Percentiles rank a stretch among this genome's conserved stretches.
Conservation (phyloP, 2,113 vertebrate genomes). For the Perccottus glenii region DNA sequence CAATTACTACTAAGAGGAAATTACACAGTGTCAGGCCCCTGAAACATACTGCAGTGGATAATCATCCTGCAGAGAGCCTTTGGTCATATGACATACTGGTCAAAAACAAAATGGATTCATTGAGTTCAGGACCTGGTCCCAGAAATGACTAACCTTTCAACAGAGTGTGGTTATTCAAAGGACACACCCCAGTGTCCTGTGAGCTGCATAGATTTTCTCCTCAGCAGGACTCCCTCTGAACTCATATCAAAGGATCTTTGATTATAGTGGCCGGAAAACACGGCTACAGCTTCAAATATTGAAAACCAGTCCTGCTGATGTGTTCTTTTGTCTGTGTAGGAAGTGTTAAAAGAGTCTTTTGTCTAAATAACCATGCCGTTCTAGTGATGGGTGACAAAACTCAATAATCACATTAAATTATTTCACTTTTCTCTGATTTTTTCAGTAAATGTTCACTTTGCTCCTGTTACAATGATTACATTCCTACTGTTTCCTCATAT, state of each 20-base stretch:
- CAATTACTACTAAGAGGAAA: too few species aligned
- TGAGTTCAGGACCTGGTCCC: neutral
- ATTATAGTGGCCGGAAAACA: slow-evolving; percentile 24
- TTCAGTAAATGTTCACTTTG: too few species aligned
- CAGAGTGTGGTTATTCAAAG: neutral
- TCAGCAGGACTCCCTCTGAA: slow-evolving; percentile 22
- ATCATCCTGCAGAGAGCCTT: neutral
- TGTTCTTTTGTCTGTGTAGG: slow-evolving; percentile 14
- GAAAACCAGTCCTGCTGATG: slow-evolving; percentile 3
- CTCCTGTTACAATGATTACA: too few species aligned
- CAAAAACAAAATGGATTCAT: neutral
- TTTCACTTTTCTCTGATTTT: too few species aligned
- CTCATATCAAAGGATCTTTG: slow-evolving; percentile 25
- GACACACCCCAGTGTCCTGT: neutral
- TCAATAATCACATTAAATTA: too few species aligned
- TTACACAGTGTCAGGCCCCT: too few species aligned
- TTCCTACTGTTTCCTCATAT: neutral
- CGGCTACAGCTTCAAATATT: slow-evolving; percentile 22
- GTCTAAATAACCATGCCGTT: too few species aligned
- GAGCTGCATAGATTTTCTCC: slow-evolving; percentile 26
- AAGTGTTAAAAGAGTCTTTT: neutral
- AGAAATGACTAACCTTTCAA: neutral
- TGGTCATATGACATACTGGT: neutral
- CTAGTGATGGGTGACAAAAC: too few species aligned
- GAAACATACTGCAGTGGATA: neutral